Conservation (phyloP, 2,113 vertebrate genomes). For the Tupaia tana region DNA sequence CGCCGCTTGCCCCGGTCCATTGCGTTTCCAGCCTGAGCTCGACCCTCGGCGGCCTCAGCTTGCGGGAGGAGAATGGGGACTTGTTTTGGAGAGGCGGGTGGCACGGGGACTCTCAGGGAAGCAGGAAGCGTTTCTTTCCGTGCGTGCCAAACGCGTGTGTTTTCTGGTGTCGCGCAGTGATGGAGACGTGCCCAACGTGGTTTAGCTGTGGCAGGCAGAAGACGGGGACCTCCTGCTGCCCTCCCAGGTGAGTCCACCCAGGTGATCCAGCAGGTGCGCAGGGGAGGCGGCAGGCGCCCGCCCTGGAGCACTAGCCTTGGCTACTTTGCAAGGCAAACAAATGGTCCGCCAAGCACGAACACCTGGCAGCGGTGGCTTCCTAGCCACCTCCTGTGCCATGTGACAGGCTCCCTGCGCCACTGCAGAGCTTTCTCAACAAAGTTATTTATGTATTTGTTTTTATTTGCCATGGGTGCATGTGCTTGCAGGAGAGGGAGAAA, state of each 20-base stretch:
- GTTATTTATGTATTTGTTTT: neutral
- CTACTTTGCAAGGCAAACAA: slow-evolving; percentile 81
- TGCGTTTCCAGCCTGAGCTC: neutral
- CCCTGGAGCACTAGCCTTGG: neutral
- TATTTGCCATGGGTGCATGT: neutral
- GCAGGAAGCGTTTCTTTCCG: slow-evolving; percentile 66
- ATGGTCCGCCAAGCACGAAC: slow-evolving; percentile 39
- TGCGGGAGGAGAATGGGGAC: neutral
- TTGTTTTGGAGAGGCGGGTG: slow-evolving; percentile 51
- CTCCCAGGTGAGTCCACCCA: slow-evolving; percentile 89
- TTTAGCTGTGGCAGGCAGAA: slow-evolving; percentile 96
- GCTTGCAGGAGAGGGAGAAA: too few species aligned
- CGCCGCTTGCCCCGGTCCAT: neutral
- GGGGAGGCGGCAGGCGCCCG: neutral
- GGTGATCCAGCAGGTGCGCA: neutral
- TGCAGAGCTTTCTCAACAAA: slow-evolving; percentile 20
- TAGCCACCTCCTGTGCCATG: slow-evolving; percentile 63
- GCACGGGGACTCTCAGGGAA: neutral
- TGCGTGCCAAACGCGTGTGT: slow-evolving; percentile 32
- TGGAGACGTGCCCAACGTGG: slow-evolving; percentile 94
- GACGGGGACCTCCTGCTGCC: slow-evolving; percentile 93
- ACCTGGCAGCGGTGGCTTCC: slow-evolving; percentile 76
- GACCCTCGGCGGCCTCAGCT: neutral
- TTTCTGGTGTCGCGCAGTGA: slow-evolving; percentile 84
- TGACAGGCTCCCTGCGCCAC: too few species aligned